Percentiles rank a stretch among this genome's conserved stretches.
Evolutionary conservation across 2,113 vertebrate species (phyloP).

Genomic region (Telmatochromis brichardi): DNA sequence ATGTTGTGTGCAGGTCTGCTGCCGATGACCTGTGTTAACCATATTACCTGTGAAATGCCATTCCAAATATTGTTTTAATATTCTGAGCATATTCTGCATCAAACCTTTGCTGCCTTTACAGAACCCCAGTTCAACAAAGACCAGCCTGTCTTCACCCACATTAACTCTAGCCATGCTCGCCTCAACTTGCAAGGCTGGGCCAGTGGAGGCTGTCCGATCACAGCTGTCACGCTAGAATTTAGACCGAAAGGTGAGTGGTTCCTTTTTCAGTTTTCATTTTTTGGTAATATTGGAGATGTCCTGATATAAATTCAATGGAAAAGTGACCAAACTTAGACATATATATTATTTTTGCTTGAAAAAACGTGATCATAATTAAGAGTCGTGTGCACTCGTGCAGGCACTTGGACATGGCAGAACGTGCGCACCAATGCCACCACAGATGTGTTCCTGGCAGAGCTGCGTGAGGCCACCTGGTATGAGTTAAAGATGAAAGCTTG

Average conservation of each 20-base stretch:
- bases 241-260: slow-evolving; percentile 78
- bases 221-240: slow-evolving; percentile 85
- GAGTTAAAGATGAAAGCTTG: slow-evolving; percentile 97
- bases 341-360: background rate
- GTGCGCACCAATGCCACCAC: slow-evolving; percentile 84
- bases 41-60: background rate
- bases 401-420: slow-evolving; percentile 92
- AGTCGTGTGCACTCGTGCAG: background rate
- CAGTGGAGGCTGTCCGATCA: slow-evolving; percentile 94
- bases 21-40: background rate
- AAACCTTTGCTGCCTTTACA: slow-evolving; percentile 29
- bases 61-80: background rate
- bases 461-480: slow-evolving; percentile 97
- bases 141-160: slow-evolving; percentile 93
- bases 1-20: background rate
- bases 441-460: slow-evolving; percentile 90
- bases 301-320: background rate
- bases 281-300: background rate
- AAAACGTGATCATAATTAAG: background rate
- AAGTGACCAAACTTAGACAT: background rate
- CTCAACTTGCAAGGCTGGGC: slow-evolving; percentile 97
- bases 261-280: background rate
- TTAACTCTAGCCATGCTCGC: slow-evolving; percentile 93
- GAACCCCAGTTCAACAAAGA: slow-evolving; percentile 98
- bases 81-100: background rate